Conservation (phyloP, 2,113 vertebrate species). For the Sprattus sprattus region DNA sequence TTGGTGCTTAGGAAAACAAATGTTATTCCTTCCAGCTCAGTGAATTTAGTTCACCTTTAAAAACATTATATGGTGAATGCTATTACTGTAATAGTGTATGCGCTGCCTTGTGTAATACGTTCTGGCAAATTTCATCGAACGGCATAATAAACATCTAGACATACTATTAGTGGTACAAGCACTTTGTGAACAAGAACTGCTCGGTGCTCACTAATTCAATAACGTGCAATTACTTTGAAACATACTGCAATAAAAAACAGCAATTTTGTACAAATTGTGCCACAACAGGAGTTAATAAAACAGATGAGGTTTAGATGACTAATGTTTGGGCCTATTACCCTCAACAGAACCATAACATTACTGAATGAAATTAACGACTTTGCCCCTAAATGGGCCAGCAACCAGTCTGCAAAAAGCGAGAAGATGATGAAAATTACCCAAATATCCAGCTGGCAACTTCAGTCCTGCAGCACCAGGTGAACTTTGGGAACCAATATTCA, state of each 20-base stretch:
- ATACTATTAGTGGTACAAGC: constrained; percentile 61
- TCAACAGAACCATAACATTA: constrained; percentile 46
- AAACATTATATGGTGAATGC: background rate
- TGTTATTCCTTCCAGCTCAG: constrained; percentile 51
- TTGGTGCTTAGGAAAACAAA: constrained; percentile 40
- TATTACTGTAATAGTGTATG: background rate
- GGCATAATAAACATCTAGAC: constrained; percentile 21
- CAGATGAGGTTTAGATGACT: constrained; percentile 65
- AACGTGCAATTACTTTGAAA: constrained; percentile 66
- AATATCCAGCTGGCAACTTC: background rate
- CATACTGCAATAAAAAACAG: constrained; percentile 59
- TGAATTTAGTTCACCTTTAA: constrained; percentile 41
- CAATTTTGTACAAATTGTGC: constrained; percentile 62
- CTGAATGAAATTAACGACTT: constrained; percentile 6
- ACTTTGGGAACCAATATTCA: background rate
- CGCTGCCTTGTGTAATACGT: background rate
- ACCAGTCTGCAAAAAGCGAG: constrained; percentile 52
- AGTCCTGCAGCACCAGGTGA: background rate
- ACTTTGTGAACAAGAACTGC: constrained; percentile 55
- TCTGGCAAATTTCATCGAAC: background rate
- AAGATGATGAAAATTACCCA: constrained; percentile 41
- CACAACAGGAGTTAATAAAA: constrained; percentile 65
- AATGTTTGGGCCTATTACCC: constrained; percentile 52
- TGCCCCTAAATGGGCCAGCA: background rate
- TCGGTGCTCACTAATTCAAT: constrained; percentile 59